Conservation (phyloP, 2,888 invertebrate genomes). For the Automeris io region DNA sequence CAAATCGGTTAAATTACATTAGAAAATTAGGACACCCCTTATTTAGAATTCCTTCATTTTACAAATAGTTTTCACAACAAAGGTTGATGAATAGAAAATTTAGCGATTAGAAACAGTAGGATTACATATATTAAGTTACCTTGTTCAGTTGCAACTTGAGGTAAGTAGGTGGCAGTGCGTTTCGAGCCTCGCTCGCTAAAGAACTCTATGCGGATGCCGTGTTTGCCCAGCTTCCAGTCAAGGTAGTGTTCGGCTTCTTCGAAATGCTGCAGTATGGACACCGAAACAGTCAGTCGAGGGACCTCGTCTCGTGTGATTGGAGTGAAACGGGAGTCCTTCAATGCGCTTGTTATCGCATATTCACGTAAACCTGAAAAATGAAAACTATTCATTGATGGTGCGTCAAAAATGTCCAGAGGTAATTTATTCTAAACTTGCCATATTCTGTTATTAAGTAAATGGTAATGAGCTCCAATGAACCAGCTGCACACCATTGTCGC, state of each 20-base stretch:
- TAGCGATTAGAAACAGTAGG: no score
- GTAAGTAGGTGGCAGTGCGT: constrained; percentile 98
- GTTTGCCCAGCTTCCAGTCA: constrained; percentile 98
- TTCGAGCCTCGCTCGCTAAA: constrained; percentile 94
- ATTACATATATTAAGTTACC: no score
- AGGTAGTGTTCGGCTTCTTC: constrained; percentile 96
- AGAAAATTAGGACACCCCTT: no score
- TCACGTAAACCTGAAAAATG: constrained; percentile 87
- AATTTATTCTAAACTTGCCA: no score
- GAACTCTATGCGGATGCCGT: constrained; percentile 99
- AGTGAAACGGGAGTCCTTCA: constrained; percentile 97
- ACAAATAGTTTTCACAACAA: no score
- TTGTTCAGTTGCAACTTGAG: constrained; percentile 98
- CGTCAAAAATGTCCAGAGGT: not conserved
- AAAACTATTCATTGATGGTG: no score
- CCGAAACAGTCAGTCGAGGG: constrained; percentile 93
- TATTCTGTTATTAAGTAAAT: no score
- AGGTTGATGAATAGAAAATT: no score
- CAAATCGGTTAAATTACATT: no score
- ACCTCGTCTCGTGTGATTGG: constrained; percentile 97
- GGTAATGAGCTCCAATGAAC: no score
- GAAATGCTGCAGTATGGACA: constrained; percentile 96
- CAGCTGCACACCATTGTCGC: no score
- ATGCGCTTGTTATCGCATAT: constrained; percentile 98
- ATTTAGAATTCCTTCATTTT: no score